These are phyloP conservation scores for Drosophila cognata DNA, from an alignment of 2,888 invertebrate genomes.

Conservation along the genomic window DNA sequence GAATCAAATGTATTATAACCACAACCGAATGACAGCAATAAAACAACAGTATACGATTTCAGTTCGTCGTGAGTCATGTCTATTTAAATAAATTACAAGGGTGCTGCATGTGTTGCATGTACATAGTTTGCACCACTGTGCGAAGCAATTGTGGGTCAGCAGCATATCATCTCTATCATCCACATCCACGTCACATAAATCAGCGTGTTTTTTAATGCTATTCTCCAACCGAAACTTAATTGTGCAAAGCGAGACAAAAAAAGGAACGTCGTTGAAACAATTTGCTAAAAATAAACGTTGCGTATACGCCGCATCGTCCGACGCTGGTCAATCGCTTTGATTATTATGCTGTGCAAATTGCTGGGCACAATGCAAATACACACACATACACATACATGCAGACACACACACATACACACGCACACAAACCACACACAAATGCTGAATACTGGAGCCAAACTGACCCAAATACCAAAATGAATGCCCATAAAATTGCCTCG, in stretches of 20 bases:
- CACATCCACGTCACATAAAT: conserved; percentile 12
- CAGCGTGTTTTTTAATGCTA: conserved; percentile 12
- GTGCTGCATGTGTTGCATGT: background rate
- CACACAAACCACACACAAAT: conserved; percentile 4
- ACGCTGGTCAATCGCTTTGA: conserved; percentile 57
- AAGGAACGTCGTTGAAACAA: conserved; percentile 65
- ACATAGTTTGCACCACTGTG: background rate
- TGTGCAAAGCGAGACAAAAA: conserved; percentile 46
- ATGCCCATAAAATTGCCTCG: conserved; percentile 68
- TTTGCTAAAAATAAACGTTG: conserved; percentile 78
- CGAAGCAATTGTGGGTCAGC: background rate
- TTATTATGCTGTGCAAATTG: conserved; percentile 69
- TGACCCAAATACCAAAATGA: conserved; percentile 78
- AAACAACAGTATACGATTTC: background rate
- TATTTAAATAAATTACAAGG: background rate
- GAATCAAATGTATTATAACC: background rate
- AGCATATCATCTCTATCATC: background rate
- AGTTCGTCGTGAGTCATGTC: background rate
- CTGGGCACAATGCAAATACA: conserved; percentile 46
- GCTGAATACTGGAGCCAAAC: conserved; percentile 51
- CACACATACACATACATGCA: conserved; percentile 14
- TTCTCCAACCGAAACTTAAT: conserved; percentile 56
- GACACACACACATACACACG: conserved; percentile 8
- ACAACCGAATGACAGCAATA: background rate
- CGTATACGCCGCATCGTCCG: conserved; percentile 67